Percentiles rank a stretch among this genome's conserved stretches.
phyloP scores from a whole-genome alignment of 2,797 vertebrate genomes.

The Siniperca obscura region DNA sequence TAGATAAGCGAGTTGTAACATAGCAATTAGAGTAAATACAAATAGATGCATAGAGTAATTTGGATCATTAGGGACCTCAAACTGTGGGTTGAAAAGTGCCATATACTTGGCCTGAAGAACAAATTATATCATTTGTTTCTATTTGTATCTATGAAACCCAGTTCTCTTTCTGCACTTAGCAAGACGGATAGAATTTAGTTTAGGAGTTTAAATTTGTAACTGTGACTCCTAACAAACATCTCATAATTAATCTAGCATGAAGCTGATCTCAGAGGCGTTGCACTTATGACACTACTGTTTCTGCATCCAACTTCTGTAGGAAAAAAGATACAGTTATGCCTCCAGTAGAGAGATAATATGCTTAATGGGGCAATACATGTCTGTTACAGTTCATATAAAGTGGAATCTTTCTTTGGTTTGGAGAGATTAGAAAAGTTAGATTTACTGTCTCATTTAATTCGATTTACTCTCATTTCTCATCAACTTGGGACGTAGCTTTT shows the following conservation, averaged over 20 bases:
- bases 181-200: slow-evolving; percentile 36
- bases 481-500: slow-evolving; percentile 12
- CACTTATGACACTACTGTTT: slow-evolving; percentile 6
- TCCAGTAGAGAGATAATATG: slow-evolving; percentile 58
- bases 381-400: slow-evolving; percentile 32
- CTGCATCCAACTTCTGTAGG: slow-evolving; percentile 9
- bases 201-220: slow-evolving; percentile 29
- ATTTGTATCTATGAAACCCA: slow-evolving; percentile 18
- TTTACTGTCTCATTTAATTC: slow-evolving; percentile 39
- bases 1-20: slow-evolving; percentile 5
- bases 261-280: slow-evolving; percentile 1
- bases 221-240: slow-evolving; percentile 27
- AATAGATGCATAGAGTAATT: slow-evolving; percentile 31
- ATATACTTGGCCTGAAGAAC: slow-evolving; percentile 21
- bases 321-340: slow-evolving; percentile 22
- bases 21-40: slow-evolving; percentile 27
- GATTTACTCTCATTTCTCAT: slow-evolving; percentile 32
- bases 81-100: slow-evolving; percentile 11
- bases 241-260: slow-evolving; percentile 33
- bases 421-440: slow-evolving; percentile 20
- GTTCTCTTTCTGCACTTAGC: slow-evolving; percentile 5
- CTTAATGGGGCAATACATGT: slow-evolving; percentile 51
- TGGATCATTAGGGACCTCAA: slow-evolving; percentile 20
- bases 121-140: slow-evolving; percentile 21
- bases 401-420: slow-evolving; percentile 24